Conservation (phyloP, 2,113 vertebrate species). For the Salminus brasiliensis region DNA sequence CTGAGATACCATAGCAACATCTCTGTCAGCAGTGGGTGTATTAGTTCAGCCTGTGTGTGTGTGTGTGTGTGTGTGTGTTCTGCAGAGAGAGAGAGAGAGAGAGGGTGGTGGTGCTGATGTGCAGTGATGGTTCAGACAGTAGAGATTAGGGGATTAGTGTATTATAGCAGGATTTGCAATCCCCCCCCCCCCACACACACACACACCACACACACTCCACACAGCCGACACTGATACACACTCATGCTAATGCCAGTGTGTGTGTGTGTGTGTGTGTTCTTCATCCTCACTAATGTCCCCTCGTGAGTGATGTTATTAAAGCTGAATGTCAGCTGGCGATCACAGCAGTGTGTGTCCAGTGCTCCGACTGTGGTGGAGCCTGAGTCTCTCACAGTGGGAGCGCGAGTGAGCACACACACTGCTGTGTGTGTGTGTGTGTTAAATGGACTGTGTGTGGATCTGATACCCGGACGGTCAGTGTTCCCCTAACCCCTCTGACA, state of each 20-base stretch:
- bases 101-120: neutral
- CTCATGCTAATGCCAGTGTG: neutral
- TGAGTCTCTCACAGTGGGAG: too few species aligned
- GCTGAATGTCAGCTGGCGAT: slow-evolving; percentile 12
- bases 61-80: neutral
- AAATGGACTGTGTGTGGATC: too few species aligned
- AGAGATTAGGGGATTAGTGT: neutral
- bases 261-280: slow-evolving; percentile 31
- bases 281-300: neutral
- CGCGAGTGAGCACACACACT: neutral
- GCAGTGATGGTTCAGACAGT: slow-evolving; percentile 4
- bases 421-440: too few species aligned
- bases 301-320: slow-evolving; percentile 23
- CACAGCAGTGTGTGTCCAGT: slow-evolving; percentile 5
- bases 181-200: neutral
- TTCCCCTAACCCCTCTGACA: too few species aligned
- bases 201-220: neutral
- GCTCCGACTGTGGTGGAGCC: neutral
- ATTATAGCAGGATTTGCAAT: neutral
- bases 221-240: neutral
- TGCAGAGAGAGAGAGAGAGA: neutral
- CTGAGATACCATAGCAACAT: too few species aligned
- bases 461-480: too few species aligned
- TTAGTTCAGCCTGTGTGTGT: neutral
- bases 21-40: too few species aligned